Evolutionary conservation across 2,888 invertebrate species (phyloP).

Genomic region (Cabera pusaria): DNA sequence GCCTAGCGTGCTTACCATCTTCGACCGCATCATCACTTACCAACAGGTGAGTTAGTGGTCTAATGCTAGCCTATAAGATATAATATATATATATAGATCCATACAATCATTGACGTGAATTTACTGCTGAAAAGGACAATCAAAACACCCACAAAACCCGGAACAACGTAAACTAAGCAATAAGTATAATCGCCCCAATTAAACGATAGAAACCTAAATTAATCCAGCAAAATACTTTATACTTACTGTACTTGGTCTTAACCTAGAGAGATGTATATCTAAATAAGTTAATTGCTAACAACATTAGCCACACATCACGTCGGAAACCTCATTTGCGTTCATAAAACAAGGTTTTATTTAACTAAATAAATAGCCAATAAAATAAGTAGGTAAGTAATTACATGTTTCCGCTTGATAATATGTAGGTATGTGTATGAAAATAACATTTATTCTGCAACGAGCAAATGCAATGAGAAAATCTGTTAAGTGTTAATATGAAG

Average conservation of each 20-base stretch:
- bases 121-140: no score
- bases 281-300: slow-evolving; percentile 53
- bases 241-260: slow-evolving; percentile 60
- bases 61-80: no score
- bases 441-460: slow-evolving; percentile 11
- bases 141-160: no score
- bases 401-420: slow-evolving; percentile 38
- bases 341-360: slow-evolving; percentile 50
- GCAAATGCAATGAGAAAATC: slow-evolving; percentile 4
- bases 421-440: slow-evolving; percentile 11
- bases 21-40: no score
- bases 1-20: no score
- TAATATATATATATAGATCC: no score
- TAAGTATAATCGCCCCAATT: neutral
- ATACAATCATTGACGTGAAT: no score
- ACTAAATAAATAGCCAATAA: slow-evolving; percentile 44
- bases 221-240: slow-evolving; percentile 41
- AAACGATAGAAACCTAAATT: slow-evolving; percentile 2
- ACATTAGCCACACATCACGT: slow-evolving; percentile 50
- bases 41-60: no score
- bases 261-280: slow-evolving; percentile 73
- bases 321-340: slow-evolving; percentile 55
- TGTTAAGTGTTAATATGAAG: no score
- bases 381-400: slow-evolving; percentile 39
- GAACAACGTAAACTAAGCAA: neutral